Evolutionary conservation across 2,888 invertebrate genomes (phyloP).

Genomic region (Sphaeridia pumilis): DNA sequence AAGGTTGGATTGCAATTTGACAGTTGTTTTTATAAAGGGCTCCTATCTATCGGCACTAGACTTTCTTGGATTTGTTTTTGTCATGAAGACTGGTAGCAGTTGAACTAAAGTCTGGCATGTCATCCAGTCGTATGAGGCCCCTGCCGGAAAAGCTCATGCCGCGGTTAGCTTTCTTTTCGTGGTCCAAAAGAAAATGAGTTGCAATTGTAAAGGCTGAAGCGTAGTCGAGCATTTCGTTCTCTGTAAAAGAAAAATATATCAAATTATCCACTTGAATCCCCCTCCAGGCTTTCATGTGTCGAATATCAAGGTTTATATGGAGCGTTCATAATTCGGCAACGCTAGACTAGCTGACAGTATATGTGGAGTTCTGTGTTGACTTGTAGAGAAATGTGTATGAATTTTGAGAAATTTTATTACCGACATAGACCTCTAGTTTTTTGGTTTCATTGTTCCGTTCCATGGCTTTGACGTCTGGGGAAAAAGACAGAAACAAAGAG

Average conservation of each 20-base stretch:
- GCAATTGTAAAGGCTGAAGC: constrained; percentile 4
- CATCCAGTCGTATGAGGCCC: constrained; percentile 8
- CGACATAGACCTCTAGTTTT: constrained; percentile 7
- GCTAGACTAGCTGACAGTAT: too few species aligned
- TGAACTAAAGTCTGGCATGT: constrained; percentile 3
- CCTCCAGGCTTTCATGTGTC: too few species aligned
- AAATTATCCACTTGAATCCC: too few species aligned
- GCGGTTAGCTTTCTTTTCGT: constrained; percentile 8
- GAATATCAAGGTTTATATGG: too few species aligned
- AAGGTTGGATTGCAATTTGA: too few species aligned
- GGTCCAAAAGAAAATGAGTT: constrained; percentile 3
- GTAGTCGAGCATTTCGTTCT: constrained; percentile 8
- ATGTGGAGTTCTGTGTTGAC: too few species aligned
- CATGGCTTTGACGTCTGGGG: not conserved
- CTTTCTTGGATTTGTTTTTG: not conserved
- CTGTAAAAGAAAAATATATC: not conserved
- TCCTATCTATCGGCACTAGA: too few species aligned
- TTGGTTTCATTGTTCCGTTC: constrained; percentile 2
- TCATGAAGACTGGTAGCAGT: not conserved
- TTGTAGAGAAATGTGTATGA: too few species aligned
- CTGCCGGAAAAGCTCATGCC: constrained; percentile 8
- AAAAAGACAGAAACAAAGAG: not conserved
- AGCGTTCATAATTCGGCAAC: too few species aligned
- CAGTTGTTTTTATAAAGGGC: too few species aligned
- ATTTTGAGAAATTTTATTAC: not conserved